Evolutionary conservation across 2,797 vertebrate genomes (phyloP).

Genomic region (Synaphobranchus kaupii): DNA sequence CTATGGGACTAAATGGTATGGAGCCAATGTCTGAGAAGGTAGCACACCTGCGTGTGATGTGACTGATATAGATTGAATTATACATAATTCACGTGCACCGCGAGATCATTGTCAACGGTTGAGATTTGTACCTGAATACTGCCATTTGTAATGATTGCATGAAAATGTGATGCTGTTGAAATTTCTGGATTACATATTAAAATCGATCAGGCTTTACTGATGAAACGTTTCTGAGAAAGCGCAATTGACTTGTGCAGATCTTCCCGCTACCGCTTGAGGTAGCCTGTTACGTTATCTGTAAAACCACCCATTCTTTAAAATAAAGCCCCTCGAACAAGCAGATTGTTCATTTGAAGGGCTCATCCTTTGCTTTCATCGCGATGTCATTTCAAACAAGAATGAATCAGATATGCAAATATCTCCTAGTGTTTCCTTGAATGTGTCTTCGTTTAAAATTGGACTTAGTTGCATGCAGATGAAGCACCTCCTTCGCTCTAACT

Average conservation of each 20-base stretch:
- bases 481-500: not conserved
- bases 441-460: not conserved
- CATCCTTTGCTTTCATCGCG: not conserved
- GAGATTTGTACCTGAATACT: not conserved
- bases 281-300: not conserved
- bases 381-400: not conserved
- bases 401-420: not conserved
- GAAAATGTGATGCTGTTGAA: not conserved
- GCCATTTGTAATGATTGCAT: not conserved
- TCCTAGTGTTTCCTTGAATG: not conserved
- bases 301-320: not conserved
- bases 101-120: not conserved
- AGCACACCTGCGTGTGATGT: not conserved
- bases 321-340: not conserved
- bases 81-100: not conserved
- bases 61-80: not conserved
- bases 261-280: not conserved
- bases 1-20: not conserved
- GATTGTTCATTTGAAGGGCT: not conserved
- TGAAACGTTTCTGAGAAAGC: not conserved
- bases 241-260: not conserved
- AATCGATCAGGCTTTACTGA: not conserved
- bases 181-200: not conserved
- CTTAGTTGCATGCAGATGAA: slow-evolving; percentile 12
- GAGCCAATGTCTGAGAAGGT: not conserved